phyloP scores from a whole-genome alignment of 1,140 invertebrate species.

The Philotrypesis tridentata region DNA sequence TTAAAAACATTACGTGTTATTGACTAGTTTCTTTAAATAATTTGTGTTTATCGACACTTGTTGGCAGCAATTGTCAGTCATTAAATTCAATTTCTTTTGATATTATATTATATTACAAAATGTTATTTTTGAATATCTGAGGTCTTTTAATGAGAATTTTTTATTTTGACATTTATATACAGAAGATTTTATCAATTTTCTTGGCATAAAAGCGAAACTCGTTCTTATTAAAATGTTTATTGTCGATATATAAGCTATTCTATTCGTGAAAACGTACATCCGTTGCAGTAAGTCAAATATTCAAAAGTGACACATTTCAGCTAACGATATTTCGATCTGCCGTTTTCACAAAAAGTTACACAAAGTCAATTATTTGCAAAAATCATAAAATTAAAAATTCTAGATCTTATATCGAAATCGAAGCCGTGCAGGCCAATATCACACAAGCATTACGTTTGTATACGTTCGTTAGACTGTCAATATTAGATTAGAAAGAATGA shows the following conservation, averaged over 20 bases:
- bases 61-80: too few relatives aligned
- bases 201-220: background rate
- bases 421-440: slow-evolving; percentile 50
- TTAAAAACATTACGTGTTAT: too few relatives aligned
- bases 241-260: background rate
- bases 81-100: too few relatives aligned
- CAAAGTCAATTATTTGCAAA: slow-evolving; percentile 27
- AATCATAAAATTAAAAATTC: slow-evolving; percentile 26
- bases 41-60: background rate
- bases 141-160: too few relatives aligned
- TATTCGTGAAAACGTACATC: background rate
- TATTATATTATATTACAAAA: too few relatives aligned
- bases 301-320: background rate
- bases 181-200: background rate
- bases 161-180: background rate
- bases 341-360: background rate
- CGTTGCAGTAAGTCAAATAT: background rate
- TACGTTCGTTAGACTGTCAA: slow-evolving; percentile 63
- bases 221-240: background rate
- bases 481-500: slow-evolving; percentile 59
- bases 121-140: too few relatives aligned
- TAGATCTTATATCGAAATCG: slow-evolving; percentile 20
- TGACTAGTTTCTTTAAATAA: background rate
- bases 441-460: slow-evolving; percentile 54
- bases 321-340: background rate